phyloP scores from a whole-genome alignment of 2,888 invertebrate species.

The Agrotis segetum region DNA sequence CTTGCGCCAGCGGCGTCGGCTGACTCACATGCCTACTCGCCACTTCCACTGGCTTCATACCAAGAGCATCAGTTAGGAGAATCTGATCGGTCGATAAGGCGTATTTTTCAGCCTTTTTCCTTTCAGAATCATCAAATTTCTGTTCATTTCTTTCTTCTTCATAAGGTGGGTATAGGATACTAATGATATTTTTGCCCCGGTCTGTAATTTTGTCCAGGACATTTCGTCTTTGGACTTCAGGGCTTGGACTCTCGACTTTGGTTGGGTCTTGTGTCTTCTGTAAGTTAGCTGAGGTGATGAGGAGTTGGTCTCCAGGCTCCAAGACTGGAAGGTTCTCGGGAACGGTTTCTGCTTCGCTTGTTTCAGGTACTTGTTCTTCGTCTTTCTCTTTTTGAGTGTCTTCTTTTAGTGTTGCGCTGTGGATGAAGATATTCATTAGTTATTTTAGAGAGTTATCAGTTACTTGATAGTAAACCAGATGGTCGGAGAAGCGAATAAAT shows the following conservation, averaged over 20 bases:
- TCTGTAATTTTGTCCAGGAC: conserved; percentile 86
- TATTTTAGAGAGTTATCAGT: neutral
- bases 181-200: conserved; percentile 86
- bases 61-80: conserved; percentile 81
- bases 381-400: conserved; percentile 55
- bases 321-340: conserved; percentile 87
- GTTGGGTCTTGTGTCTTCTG: conserved; percentile 66
- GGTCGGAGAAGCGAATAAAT: too few relatives aligned
- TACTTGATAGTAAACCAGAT: too few relatives aligned
- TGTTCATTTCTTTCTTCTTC: conserved; percentile 85
- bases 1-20: conserved; percentile 84
- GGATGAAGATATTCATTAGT: conserved; percentile 24
- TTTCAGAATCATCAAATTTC: conserved; percentile 85
- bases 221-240: conserved; percentile 81
- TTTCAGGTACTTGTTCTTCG: conserved; percentile 55
- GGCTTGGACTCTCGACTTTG: conserved; percentile 69
- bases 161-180: conserved; percentile 85
- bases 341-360: conserved; percentile 68
- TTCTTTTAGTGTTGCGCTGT: conserved; percentile 69
- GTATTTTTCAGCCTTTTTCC: conserved; percentile 88
- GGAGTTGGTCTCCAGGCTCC: conserved; percentile 92
- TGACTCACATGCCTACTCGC: conserved; percentile 71
- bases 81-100: conserved; percentile 85
- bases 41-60: conserved; percentile 66
- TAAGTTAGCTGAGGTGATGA: conserved; percentile 81